These are phyloP conservation scores for Pachypsylla venusta DNA, from an alignment of 1,140 invertebrate genomes.

Conservation along the genomic window DNA sequence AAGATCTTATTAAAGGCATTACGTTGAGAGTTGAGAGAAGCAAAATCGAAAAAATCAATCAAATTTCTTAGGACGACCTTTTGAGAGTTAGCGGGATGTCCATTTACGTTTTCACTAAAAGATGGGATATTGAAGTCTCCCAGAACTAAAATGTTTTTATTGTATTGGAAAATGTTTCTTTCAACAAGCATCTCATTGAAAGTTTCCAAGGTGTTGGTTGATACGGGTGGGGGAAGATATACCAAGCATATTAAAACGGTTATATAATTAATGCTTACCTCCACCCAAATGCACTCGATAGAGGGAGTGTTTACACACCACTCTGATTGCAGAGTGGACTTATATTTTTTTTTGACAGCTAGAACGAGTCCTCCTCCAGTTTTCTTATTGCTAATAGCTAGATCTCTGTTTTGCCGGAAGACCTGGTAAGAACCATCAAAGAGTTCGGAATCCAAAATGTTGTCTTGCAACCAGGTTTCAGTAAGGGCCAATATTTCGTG, in stretches of 20 bases:
- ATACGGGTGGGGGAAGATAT: background rate
- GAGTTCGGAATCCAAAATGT: background rate
- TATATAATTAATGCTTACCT: slow-evolving; percentile 10
- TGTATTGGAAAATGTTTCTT: background rate
- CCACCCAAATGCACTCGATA: background rate
- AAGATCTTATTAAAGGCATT: background rate
- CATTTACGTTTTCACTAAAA: background rate
- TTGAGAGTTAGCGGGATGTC: background rate
- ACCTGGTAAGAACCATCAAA: background rate
- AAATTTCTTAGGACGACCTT: background rate
- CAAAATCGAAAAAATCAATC: background rate
- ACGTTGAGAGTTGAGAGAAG: background rate
- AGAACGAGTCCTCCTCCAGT: background rate
- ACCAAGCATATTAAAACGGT: background rate
- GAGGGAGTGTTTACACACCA: background rate
- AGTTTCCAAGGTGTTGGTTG: background rate
- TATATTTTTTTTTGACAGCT: background rate
- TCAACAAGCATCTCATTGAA: background rate
- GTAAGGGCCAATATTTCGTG: background rate
- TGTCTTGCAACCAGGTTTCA: slow-evolving; percentile 4
- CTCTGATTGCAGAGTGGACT: background rate
- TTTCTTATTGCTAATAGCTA: background rate
- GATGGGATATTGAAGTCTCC: background rate
- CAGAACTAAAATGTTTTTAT: background rate
- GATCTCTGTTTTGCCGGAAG: background rate